Base-by-base conservation (phyloP, 2,797 vertebrate genomes). In the Martes flavigula region DNA sequence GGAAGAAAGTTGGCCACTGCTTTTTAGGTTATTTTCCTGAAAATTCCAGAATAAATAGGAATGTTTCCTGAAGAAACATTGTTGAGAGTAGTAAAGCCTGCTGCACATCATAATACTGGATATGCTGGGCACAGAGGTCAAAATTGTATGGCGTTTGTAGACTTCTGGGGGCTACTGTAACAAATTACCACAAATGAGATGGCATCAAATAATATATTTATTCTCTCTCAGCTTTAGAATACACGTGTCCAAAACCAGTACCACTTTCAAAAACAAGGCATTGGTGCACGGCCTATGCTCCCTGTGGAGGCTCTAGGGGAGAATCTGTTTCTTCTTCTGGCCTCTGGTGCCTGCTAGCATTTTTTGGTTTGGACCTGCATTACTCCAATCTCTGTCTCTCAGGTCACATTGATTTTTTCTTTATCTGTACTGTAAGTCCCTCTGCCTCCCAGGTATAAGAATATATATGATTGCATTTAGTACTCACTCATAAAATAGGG, bases 1-100 rank as follows among this genome's bases (percentile, higher is more conserved):
- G 32, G 18, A 14, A 66, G 85, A 64, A 78, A 84, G 38, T 20
- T 13, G 21, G 56, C 20, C 7, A 20, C 40, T 70, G 7, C 5
- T 35, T 81, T 70, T 94, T 38, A 56, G 32, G 18, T 32, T 81
- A 66, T 90, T 87, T 62, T 73, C 32, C 35, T 48, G 35, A 87
- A 75, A 75, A 75, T 46, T 32, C 27, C 4, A 3, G 40, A 75
- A 30, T 46, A 75, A 75, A 75, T 30, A 46, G 43, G 73, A 75
- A 46, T 11, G 40, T 75, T 75, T 75, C 43, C 43, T 11, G 43
- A 83, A 83, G 25, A 87, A 96, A 35, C 12, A 54, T 4, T 25
- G 21, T 48, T 58, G 17, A 87, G 51, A n/a, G 32, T 75, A 56
- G 0, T 48, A 66, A 66, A 25, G 32, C 60, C 68, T 17, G 46